Base-by-base conservation (phyloP, 2,888 invertebrate species). In the Nemurella pictetii region DNA sequence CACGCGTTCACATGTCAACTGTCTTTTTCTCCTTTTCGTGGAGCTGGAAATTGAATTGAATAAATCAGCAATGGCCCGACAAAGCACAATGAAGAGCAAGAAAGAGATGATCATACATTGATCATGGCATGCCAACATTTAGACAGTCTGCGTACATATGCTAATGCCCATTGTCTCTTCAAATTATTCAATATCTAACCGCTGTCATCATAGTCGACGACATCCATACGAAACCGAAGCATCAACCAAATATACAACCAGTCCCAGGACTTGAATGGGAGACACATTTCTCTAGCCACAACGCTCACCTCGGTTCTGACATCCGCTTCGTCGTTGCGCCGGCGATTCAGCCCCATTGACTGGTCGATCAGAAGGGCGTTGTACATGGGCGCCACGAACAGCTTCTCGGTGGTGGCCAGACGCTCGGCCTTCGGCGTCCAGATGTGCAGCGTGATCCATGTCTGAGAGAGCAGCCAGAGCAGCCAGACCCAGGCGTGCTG, bases 371-470 rank as follows among this genome's bases (percentile, higher is more conserved):
- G 90, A 0, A 95, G 92, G 0, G 96, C 94, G 88, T 94, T 94
- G 90, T 97, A 98, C 94, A 96, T 95, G 0, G 97, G 96, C 86
- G 94, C 93, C 4, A 95, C 93, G 89, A 97, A 98, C 77, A 98
- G 91, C 89, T 94, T 95, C 89, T 97, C 97, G 0, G 97, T 95
- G 73, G 94, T 93, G 0, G 97, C 96, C 87, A 98, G 93, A 87
- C 96, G 93, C 89, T 97, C 96, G 88, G 95, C 95, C 85, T 93
- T 93, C 0, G 97, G 96, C 84, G 92, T 93, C 98, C 98, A 98
- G 84, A 97, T 93, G 89, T 98, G 97, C 84, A 94, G 90, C 0
- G 96, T 95, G 55, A 97, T 94, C 96, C 98, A 98, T 0, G 95
- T 92, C 90, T 98, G 97, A 0, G 97, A 96, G 0, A 95, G 89